These are phyloP conservation scores for Vultur gryphus DNA, from an alignment of 2,797 vertebrate species.

Conservation along the genomic window DNA sequence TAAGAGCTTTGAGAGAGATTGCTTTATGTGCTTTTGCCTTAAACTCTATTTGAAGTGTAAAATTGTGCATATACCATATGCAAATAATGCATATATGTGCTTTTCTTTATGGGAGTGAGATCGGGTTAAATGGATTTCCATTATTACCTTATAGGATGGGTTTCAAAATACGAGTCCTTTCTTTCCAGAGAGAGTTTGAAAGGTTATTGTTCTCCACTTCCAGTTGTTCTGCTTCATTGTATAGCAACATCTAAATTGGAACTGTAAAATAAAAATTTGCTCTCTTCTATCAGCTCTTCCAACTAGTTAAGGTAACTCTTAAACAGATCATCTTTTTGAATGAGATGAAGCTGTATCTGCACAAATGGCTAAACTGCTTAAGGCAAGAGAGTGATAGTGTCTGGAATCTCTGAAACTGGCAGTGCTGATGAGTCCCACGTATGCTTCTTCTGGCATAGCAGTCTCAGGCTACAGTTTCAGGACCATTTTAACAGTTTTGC, in stretches of 20 bases:
- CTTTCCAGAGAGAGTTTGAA: background rate
- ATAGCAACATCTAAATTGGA: background rate
- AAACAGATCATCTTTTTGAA: background rate
- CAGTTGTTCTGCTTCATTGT: background rate
- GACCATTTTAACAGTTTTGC: background rate
- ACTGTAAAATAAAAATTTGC: background rate
- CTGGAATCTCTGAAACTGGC: background rate
- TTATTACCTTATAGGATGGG: background rate
- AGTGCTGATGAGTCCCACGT: background rate
- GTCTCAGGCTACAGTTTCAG: background rate
- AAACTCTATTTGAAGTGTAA: background rate
- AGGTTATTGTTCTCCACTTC: background rate
- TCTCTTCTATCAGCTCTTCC: background rate
- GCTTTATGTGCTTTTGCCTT: background rate
- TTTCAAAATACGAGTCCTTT: background rate
- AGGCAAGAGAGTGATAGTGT: background rate
- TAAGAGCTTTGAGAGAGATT: background rate
- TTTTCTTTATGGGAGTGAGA: background rate
- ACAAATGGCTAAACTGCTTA: background rate
- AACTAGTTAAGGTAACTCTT: background rate
- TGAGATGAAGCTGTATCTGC: background rate
- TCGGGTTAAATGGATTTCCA: fast-evolving
- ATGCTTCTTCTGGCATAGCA: background rate
- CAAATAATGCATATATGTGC: background rate
- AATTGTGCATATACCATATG: background rate